Base-by-base conservation (phyloP, 2,797 vertebrate species). In the Spheniscus humboldti region DNA sequence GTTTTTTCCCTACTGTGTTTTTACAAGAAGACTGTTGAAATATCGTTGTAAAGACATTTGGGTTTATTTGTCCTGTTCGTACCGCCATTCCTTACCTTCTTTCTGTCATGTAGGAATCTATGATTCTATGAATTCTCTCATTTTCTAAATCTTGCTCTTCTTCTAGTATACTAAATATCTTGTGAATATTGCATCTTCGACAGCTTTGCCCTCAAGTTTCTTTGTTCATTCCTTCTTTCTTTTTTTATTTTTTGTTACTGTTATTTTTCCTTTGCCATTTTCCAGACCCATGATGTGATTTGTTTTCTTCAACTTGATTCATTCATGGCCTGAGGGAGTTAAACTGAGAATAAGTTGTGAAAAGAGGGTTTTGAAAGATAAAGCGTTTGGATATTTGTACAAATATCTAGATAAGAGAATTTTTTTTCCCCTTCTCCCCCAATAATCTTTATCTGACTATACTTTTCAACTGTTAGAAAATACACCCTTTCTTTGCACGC, bases 401-500 rank as follows among this genome's bases (percentile, higher is more conserved):
- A 64, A 88, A 35, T 92, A 74, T 33, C 50, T 64, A 59, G 27
- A 52, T 64, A 80, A 77, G 35, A 77, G 39, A 37, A 28, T 1
- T 10, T 73, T 30, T 41, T 18, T 2, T 4, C 2, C 13, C 4
- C 6, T 56, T n/a, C 12, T 52, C 25, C 8, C 6, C 15, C 1
- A 6, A 28, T 45, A 66, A 47, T 66, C 60, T 83, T 90, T 83
- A 23, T 77, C 37, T 92, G 66, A 59, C 47, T 63, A 59, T n/a
- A 50, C 37, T 81, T 86, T 63, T 81, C 52, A 81, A 39, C 69
- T 86, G 52, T 63, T 95, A 69, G 43, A 91, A 94, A 78, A 86
- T 41, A 56, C 13, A 75, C 47, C 0, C 1, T 89, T 22, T 68
- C 53, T 83, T 91, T 75, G 35, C 37, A 48, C 12, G 41, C 27